Percentiles rank a stretch among this genome's conserved stretches.
Evolutionary conservation across 2,797 vertebrate species (phyloP).

Genomic region (Phoebastria nigripes): DNA sequence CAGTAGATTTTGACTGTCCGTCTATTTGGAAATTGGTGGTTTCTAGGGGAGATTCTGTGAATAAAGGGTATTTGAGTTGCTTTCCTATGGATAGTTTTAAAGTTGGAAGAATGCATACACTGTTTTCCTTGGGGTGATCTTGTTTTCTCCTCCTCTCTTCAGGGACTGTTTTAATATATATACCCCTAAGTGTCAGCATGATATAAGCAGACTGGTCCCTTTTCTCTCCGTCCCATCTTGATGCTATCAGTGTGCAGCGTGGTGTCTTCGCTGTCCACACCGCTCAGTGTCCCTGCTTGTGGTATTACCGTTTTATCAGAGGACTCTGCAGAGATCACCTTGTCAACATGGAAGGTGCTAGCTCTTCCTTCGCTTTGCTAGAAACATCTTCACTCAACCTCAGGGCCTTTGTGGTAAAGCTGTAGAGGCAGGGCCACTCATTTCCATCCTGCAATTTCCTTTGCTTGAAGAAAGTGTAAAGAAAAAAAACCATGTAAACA

Average conservation of each 20-base stretch:
- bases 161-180: fast-evolving
- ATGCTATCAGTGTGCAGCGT: fast-evolving
- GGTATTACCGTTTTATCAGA: fast-evolving
- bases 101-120: fast-evolving
- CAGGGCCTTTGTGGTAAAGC: not conserved
- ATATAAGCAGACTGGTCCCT: fast-evolving
- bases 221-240: not conserved
- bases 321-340: fast-evolving
- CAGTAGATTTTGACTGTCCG: not conserved
- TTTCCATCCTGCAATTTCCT: not conserved
- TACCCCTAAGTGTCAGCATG: fast-evolving
- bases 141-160: not conserved
- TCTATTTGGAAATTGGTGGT: not conserved
- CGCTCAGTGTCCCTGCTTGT: not conserved
- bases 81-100: not conserved
- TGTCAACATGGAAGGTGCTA: not conserved
- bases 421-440: not conserved
- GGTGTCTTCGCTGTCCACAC: fast-evolving
- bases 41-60: not conserved
- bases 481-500: not conserved
- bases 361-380: not conserved
- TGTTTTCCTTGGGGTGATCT: not conserved
- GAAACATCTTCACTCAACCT: not conserved
- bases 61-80: not conserved
- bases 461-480: not conserved